Base-by-base conservation (phyloP, 2,888 invertebrate species). In the Dicranocentrus wangi region DNA sequence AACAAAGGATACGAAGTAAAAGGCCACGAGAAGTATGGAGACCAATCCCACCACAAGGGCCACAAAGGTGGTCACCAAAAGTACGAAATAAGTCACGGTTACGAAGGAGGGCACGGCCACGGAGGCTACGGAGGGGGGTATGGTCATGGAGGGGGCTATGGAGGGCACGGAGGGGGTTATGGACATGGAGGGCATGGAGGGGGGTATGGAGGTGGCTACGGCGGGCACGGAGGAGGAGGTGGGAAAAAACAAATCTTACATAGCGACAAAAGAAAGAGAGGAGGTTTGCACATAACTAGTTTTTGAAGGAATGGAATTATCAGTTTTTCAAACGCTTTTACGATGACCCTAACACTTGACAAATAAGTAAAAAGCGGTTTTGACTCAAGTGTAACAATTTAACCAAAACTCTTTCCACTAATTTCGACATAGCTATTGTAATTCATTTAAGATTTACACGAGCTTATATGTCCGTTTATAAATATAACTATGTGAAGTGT, bases 191-290 rank as follows among this genome's bases (percentile, higher is more conserved):
- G 61, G 21, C 25, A 72, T 51, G 32, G 42, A 21, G 25, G 47
- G 25, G 65, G 42, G 8, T 21, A 68, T 2, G 76, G 71, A 23
- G 66, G 65, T 1, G 66, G 68, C 2, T 19, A 53, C 32, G 51
- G 55, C 28, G 43, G 69, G 27, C 28, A 60, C 15, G 80, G 73
- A 39, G 58, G 58, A 21, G 73, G 73, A 65, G 71, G 71, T 71
- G 60, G 2, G 71, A 60, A 71, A 60, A 71, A 71, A 71, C 60
- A 51, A 71, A 71, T 71, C 60, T 71, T 71, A 60, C 71, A 71
- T 60, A 71, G 71, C 71, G 71, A 71, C 71, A 71, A 71, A 60
- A 71, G 60, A 60, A 71, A 71, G 43, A 58, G 71, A 71, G 71
- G 71, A 71, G 71, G 71, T 71, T 60, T 27, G 68, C 65, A 66